Evolutionary conservation across 2,113 vertebrate species (phyloP).

Genomic region (Triplophysa siluroides): DNA sequence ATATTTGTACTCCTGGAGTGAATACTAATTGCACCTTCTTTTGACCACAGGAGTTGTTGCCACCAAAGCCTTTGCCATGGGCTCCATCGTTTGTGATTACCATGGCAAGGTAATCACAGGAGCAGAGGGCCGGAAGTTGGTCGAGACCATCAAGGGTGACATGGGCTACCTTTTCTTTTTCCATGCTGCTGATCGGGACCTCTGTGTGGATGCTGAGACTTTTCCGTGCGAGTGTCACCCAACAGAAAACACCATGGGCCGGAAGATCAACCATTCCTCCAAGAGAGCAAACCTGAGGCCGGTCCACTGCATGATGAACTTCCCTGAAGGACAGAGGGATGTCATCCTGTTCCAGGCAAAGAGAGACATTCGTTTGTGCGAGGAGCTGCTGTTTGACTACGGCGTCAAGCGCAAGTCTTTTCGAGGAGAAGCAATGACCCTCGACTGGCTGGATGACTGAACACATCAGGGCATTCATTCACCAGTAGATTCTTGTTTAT

Average conservation of each 20-base stretch:
- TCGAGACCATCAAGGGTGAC: too few relatives aligned
- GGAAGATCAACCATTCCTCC: conserved; percentile 1
- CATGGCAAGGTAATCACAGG: conserved; percentile 27
- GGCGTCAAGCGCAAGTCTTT: neutral
- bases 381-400: conserved; percentile 7
- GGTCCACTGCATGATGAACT: neutral
- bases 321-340: neutral
- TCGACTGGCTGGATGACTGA: conserved; percentile 6
- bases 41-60: conserved; percentile 5
- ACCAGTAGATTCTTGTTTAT: too few relatives aligned
- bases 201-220: conserved; percentile 6
- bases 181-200: neutral
- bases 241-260: neutral
- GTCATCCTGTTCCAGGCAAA: neutral
- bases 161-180: neutral
- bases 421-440: neutral
- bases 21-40: conserved; percentile 3
- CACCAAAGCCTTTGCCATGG: neutral
- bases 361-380: neutral
- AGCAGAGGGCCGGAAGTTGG: neutral
- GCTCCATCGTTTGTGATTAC: conserved; percentile 1
- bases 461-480: neutral
- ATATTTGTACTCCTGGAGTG: neutral
- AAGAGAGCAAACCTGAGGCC: conserved; percentile 2
- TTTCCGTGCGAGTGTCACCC: neutral